phyloP scores from a whole-genome alignment of 2,888 invertebrate species.

The Pollenia labialis region DNA sequence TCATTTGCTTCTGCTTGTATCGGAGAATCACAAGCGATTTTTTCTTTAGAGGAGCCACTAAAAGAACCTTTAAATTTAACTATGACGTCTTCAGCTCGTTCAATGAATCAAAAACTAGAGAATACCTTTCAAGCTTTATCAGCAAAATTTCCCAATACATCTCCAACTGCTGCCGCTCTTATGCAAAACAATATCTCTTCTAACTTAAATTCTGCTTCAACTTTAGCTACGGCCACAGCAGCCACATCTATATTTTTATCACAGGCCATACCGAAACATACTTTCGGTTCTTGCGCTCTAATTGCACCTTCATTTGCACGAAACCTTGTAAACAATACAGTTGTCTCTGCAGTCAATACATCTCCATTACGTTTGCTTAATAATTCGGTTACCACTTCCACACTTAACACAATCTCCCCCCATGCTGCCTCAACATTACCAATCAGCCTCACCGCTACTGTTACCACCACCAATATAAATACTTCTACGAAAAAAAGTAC shows the following conservation, averaged over 20 bases:
- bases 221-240: conserved; percentile 54
- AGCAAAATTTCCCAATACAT: conserved; percentile 70
- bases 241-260: conserved; percentile 76
- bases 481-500: conserved; percentile 78
- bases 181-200: conserved; percentile 20
- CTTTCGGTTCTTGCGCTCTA: conserved; percentile 82
- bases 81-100: conserved; percentile 49
- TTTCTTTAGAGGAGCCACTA: conserved; percentile 57
- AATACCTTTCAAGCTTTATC: conserved; percentile 54
- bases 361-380: conserved; percentile 73
- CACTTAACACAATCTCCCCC: conserved; percentile 32
- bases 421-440: conserved; percentile 66
- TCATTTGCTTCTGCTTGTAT: conserved; percentile 80
- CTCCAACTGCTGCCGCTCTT: conserved; percentile 57
- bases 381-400: conserved; percentile 63
- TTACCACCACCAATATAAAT: conserved; percentile 65
- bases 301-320: conserved; percentile 80
- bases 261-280: conserved; percentile 81
- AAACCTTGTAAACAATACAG: conserved; percentile 64
- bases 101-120: conserved; percentile 35
- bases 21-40: conserved; percentile 46
- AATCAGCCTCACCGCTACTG: conserved; percentile 66
- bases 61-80: conserved; percentile 71
- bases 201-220: conserved; percentile 33
- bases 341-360: conserved; percentile 51